Evolutionary conservation across 2,113 vertebrate genomes (phyloP).

Genomic region (Campylomormyrus numenius): DNA sequence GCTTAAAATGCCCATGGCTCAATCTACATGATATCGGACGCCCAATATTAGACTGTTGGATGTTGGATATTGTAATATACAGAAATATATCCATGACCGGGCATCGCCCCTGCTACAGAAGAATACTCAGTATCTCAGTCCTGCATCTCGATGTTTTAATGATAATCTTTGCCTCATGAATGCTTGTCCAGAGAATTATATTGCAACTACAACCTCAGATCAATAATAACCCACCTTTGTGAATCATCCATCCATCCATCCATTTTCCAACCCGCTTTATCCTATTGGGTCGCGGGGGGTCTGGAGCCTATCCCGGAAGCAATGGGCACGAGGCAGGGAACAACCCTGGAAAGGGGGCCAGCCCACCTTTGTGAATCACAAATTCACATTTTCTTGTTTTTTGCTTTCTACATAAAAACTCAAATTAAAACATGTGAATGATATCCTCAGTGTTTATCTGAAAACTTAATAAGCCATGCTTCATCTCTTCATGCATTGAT

Average conservation of each 20-base stretch:
- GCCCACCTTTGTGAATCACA: not conserved
- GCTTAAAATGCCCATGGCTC: not conserved
- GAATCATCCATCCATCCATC: not conserved
- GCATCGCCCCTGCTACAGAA: not conserved
- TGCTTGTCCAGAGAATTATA: not conserved
- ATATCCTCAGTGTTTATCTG: not conserved
- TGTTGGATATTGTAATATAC: not conserved
- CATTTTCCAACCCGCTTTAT: no score
- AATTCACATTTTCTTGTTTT: not conserved
- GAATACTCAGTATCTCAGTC: not conserved
- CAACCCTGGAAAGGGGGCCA: no score
- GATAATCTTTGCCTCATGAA: not conserved
- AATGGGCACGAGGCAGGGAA: no score
- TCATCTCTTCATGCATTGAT: not conserved
- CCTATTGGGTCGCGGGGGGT: no score
- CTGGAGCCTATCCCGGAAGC: no score
- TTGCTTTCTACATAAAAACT: not conserved
- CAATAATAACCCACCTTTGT: not conserved
- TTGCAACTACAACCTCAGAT: not conserved
- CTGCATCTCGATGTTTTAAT: not conserved
- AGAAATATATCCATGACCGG: not conserved
- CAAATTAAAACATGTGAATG: not conserved
- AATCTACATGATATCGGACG: no score
- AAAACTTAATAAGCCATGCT: not conserved
- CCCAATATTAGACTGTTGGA: not conserved